These are phyloP conservation scores for Pediacus dermestoides DNA, from an alignment of 2,888 invertebrate species.

Conservation along the genomic window DNA sequence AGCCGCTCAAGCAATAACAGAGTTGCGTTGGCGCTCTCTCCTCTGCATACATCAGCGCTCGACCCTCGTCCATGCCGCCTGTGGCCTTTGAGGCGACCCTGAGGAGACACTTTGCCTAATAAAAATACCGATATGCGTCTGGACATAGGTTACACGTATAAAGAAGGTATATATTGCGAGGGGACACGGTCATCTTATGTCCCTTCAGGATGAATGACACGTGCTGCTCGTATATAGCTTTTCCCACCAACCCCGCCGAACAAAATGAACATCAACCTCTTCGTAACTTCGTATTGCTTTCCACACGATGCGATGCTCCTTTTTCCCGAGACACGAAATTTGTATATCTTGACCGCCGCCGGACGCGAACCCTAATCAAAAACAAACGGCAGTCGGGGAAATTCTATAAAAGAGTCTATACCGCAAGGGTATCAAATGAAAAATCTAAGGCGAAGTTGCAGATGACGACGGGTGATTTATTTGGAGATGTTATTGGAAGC, in stretches of 20 bases:
- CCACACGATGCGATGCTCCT: too few relatives aligned
- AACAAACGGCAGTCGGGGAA: too few relatives aligned
- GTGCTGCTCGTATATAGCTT: conserved; percentile 22
- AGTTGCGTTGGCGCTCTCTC: conserved; percentile 29
- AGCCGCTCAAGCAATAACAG: conserved; percentile 43
- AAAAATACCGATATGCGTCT: conserved; percentile 44
- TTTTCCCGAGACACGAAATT: too few relatives aligned
- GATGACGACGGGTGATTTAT: too few relatives aligned
- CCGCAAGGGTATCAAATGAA: too few relatives aligned
- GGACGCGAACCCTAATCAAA: too few relatives aligned
- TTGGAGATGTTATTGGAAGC: too few relatives aligned
- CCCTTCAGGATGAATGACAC: conserved; percentile 17
- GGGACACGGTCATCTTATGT: conserved; percentile 14
- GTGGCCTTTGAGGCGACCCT: conserved; percentile 36
- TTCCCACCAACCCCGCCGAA: conserved; percentile 17
- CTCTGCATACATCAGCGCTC: conserved; percentile 42
- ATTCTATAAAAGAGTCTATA: too few relatives aligned
- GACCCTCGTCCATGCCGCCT: conserved; percentile 22
- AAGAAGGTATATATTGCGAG: conserved; percentile 20
- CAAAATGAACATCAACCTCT: conserved; percentile 8
- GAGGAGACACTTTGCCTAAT: conserved; percentile 42
- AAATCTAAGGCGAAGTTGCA: too few relatives aligned
- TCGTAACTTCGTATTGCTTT: neutral
- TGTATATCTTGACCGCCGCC: too few relatives aligned
- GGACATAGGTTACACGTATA: conserved; percentile 42